Percentiles rank a stretch among this genome's conserved stretches.
Evolutionary conservation across 1,140 invertebrate genomes (phyloP).

Genomic region (Drosophila watanabei): DNA sequence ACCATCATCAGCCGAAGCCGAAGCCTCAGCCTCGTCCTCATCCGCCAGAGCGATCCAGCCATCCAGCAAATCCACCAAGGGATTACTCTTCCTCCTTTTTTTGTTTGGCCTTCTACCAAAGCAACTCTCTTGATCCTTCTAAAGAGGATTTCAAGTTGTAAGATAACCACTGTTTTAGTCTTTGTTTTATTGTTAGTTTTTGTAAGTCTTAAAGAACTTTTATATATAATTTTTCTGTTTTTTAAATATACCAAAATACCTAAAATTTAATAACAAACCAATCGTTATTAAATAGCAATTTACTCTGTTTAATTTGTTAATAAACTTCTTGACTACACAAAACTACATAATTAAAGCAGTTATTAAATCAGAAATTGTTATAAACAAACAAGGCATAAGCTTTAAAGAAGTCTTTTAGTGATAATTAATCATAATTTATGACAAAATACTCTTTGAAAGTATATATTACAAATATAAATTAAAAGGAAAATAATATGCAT

Average conservation of each 20-base stretch:
- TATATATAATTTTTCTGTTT: neutral
- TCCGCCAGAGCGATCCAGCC: constrained; percentile 16
- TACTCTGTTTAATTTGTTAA: neutral
- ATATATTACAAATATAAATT: neutral
- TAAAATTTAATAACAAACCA: neutral
- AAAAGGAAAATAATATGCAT: neutral
- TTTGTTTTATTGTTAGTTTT: neutral
- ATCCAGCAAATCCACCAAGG: constrained; percentile 35
- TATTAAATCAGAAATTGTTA: constrained; percentile 2
- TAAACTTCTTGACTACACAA: neutral
- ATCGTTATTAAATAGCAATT: neutral
- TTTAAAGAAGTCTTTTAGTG: constrained; percentile 2
- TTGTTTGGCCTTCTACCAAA: constrained; percentile 4
- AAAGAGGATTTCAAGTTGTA: constrained; percentile 8
- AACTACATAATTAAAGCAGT: neutral
- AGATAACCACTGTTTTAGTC: neutral
- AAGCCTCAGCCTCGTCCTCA: constrained; percentile 12
- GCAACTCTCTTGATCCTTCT: constrained; percentile 1
- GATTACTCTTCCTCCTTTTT: constrained; percentile 19
- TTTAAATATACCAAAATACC: neutral
- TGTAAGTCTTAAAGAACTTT: neutral
- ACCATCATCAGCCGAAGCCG: constrained; percentile 19
- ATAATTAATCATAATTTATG: constrained; percentile 10
- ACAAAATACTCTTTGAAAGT: constrained; percentile 4
- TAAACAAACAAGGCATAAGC: neutral